phyloP scores from a whole-genome alignment of 2,113 vertebrate species.

The Octodon degus region DNA sequence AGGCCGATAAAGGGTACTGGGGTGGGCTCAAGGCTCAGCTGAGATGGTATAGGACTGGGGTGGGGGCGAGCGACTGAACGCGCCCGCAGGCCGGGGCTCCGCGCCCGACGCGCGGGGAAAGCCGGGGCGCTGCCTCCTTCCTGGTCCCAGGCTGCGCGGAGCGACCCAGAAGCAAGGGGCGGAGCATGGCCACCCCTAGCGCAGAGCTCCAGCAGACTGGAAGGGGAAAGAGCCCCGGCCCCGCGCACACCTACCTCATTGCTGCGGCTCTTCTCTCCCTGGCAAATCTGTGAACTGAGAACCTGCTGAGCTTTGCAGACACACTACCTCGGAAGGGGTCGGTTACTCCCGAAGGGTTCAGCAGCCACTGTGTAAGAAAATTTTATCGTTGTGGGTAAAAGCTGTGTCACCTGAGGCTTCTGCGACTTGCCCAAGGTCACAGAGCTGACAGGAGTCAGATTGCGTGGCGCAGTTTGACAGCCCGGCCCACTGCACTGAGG shows the following conservation, averaged over 20 bases:
- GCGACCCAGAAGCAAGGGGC: background rate
- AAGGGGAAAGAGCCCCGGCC: background rate
- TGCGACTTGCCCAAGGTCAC: background rate
- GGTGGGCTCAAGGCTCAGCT: background rate
- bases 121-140: too few relatives aligned
- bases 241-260: background rate
- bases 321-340: background rate
- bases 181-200: fast-evolving
- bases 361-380: background rate
- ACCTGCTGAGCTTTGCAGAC: background rate
- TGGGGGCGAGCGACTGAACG: background rate
- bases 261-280: background rate
- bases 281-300: background rate
- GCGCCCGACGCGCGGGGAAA: background rate
- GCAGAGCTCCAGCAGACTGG: background rate
- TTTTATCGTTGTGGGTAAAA: background rate
- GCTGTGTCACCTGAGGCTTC: background rate
- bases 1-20: background rate
- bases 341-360: background rate
- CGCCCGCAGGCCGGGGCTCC: background rate
- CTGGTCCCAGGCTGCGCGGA: background rate
- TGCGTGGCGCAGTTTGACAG: background rate
- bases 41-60: background rate
- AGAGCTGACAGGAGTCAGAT: background rate
- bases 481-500: too few relatives aligned